Conservation (phyloP, 2,888 invertebrate genomes). For the Andricus curvator region DNA sequence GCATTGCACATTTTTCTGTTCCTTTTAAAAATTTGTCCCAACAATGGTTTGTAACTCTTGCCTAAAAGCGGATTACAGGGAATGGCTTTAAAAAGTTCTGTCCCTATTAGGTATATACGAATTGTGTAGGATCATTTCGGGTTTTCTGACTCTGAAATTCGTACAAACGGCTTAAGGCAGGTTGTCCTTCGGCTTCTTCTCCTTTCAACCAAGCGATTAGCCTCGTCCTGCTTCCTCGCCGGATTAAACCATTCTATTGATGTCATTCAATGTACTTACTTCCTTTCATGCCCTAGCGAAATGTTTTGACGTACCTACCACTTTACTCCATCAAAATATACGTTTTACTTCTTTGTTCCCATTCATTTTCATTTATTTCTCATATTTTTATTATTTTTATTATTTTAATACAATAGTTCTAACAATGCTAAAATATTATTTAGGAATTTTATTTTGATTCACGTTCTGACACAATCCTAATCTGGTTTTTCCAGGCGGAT, state of each 20-base stretch:
- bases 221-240: slow-evolving; percentile 46
- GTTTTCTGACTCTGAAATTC: slow-evolving; percentile 66
- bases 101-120: slow-evolving; percentile 30
- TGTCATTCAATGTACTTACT: slow-evolving; percentile 62
- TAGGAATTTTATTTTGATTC: neutral
- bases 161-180: slow-evolving; percentile 66
- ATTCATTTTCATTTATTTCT: slow-evolving; percentile 1
- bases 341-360: slow-evolving; percentile 14
- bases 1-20: slow-evolving; percentile 40
- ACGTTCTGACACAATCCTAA: neutral
- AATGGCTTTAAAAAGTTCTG: slow-evolving; percentile 40
- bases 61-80: slow-evolving; percentile 33
- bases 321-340: slow-evolving; percentile 45
- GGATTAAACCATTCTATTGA: slow-evolving; percentile 67
- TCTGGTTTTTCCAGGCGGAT: neutral
- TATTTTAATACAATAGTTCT: neutral
- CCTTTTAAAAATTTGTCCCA: slow-evolving; percentile 30
- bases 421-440: neutral
- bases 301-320: slow-evolving; percentile 67
- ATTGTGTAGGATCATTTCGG: slow-evolving; percentile 59
- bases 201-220: slow-evolving; percentile 39
- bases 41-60: slow-evolving; percentile 39
- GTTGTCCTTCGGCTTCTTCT: slow-evolving; percentile 46
- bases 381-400: neutral
- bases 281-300: slow-evolving; percentile 62